A percentile compares a stretch with the other conserved stretches of the same genome.
These are phyloP conservation scores for Plebejus anna DNA, from an alignment of 2,888 invertebrate genomes.

Conservation along the genomic window DNA sequence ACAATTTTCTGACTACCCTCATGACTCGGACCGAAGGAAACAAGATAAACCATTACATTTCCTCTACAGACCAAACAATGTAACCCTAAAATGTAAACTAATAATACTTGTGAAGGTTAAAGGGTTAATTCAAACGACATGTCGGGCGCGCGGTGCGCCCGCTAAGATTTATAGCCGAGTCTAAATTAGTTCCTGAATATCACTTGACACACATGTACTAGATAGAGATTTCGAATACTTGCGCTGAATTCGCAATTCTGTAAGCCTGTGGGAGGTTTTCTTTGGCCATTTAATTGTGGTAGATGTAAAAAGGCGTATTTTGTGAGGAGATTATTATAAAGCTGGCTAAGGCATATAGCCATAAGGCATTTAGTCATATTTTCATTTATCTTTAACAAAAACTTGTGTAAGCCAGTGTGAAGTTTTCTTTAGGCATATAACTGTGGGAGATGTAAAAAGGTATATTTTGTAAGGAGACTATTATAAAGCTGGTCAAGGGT, in stretches of 20 bases:
- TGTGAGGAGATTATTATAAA: too few species aligned
- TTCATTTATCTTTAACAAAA: too few species aligned
- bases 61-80: slow-evolving; percentile 11
- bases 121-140: slow-evolving; percentile 39
- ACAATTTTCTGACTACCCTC: too few species aligned
- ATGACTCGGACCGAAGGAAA: neutral
- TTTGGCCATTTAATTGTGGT: neutral
- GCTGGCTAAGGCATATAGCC: too few species aligned
- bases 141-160: slow-evolving; percentile 31
- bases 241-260: neutral
- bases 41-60: slow-evolving; percentile 1
- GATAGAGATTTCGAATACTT: slow-evolving; percentile 26
- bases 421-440: neutral
- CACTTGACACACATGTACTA: slow-evolving; percentile 36
- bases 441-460: neutral
- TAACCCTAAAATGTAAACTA: slow-evolving; percentile 26
- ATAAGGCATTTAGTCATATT: too few species aligned
- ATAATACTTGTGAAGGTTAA: slow-evolving; percentile 30
- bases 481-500: too few species aligned
- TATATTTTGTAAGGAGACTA: neutral
- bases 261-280: neutral
- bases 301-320: neutral
- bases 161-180: slow-evolving; percentile 41
- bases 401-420: neutral
- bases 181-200: slow-evolving; percentile 42